Conservation (phyloP, 2,113 vertebrate genomes). For the Saguinus midas region DNA sequence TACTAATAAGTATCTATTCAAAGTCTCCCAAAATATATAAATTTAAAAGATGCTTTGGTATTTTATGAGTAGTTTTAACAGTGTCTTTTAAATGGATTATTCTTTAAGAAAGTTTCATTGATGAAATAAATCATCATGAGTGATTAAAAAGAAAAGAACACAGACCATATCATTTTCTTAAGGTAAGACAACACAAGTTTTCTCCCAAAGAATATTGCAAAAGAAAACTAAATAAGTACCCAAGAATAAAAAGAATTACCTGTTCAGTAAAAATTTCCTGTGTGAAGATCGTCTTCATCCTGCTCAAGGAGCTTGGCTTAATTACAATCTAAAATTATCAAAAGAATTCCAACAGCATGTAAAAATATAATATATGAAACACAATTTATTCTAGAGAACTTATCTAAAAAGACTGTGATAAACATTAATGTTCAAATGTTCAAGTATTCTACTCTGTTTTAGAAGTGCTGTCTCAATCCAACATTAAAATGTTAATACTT, state of each 20-base stretch:
- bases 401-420: neutral
- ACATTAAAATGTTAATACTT: conserved; percentile 28
- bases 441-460: neutral
- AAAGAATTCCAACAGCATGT: conserved; percentile 45
- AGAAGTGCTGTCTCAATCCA: neutral
- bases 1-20: neutral
- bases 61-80: neutral
- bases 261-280: conserved; percentile 99
- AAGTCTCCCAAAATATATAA: conserved; percentile 12
- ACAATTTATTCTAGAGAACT: neutral
- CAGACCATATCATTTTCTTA: neutral
- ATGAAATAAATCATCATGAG: conserved; percentile 38
- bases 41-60: conserved; percentile 18
- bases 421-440: conserved; percentile 29
- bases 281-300: conserved; percentile 99
- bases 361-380: conserved; percentile 8
- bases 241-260: conserved; percentile 83
- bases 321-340: conserved; percentile 92
- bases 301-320: conserved; percentile 97
- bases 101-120: conserved; percentile 25
- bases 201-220: neutral
- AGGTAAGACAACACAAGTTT: conserved; percentile 39
- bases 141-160: neutral
- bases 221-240: conserved; percentile 14
- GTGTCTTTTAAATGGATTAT: neutral